Percentiles rank a stretch among this genome's conserved stretches.
phyloP scores from a whole-genome alignment of 1,140 invertebrate species.

The Tetragonula clypearis region DNA sequence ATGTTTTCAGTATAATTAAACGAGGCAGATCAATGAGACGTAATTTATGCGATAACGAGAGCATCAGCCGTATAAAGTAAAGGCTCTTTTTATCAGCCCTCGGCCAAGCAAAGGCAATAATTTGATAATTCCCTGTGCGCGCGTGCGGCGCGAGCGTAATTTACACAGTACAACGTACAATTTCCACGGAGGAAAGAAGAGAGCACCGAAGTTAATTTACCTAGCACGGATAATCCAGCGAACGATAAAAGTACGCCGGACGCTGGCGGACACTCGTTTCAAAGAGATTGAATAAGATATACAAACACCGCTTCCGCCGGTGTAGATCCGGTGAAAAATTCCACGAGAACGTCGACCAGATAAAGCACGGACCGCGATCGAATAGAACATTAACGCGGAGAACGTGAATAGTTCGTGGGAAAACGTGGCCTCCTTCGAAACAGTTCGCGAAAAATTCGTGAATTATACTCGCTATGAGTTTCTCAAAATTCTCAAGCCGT shows the following conservation, averaged over 20 bases:
- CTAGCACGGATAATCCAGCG: neutral
- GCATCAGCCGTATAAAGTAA: neutral
- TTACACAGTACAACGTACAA: neutral
- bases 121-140: neutral
- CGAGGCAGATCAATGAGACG: neutral
- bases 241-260: neutral
- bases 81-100: neutral
- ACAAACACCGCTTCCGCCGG: neutral
- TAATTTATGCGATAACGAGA: neutral
- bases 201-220: neutral
- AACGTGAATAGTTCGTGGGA: too few relatives aligned
- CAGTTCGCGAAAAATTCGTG: neutral
- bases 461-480: neutral
- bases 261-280: neutral
- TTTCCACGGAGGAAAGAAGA: neutral
- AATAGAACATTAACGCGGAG: slow-evolving; percentile 10
- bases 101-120: neutral
- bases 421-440: neutral
- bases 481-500: neutral
- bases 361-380: slow-evolving; percentile 14
- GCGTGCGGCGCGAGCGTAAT: neutral
- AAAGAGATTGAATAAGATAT: neutral
- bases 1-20: neutral
- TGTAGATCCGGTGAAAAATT: neutral
- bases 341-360: neutral